Base-by-base conservation (phyloP, 2,888 invertebrate genomes). In the Alviniconcha strummeri region DNA sequence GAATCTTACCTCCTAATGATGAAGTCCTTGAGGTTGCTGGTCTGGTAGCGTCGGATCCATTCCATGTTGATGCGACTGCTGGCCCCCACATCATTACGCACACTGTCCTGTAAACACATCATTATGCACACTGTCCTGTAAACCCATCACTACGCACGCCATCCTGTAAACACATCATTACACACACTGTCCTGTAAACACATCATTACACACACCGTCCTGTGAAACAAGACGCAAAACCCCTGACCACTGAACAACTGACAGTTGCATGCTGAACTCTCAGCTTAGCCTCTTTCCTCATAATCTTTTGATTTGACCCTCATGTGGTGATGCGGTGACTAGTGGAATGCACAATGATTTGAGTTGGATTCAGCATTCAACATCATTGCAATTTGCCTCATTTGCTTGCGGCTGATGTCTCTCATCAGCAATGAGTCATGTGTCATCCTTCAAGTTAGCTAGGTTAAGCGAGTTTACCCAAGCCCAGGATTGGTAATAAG, bases 401-500 rank as follows among this genome's bases (percentile, higher is more conserved):
- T 36, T 36, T 36, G 36, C 36, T 36, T 36, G 36, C 36, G 36
- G 36, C 36, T 36, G 36, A 36, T 36, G 36, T 36, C 36, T 36
- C 36, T 36, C 36, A 36, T 36, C 36, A 36, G 96, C 96, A 11
- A 36, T 36, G 36, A 36, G 36, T 36, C 36, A 0, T 36, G 36
- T 36, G 36, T 36, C 36, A 36, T 36, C 36, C 36, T 36, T 36
- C 36, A 36, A 36, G 36, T 36, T 36, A 69, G 36, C 36, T 36
- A 36, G 36, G 36, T 36, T 36, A 36, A 36, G 36, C 3, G 11
- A 36, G 67, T 83, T 80, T 87, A 91, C 93, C 91, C 93, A 36
- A 98, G 94, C 4, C 97, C 98, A 6, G 98, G 98, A 94, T 97
- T 98, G 0, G 96, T 96, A 11, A 98, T 94, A 8, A 97, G 94